Base-by-base conservation (phyloP, 2,888 invertebrate species). In the Xiphydria camelus region DNA sequence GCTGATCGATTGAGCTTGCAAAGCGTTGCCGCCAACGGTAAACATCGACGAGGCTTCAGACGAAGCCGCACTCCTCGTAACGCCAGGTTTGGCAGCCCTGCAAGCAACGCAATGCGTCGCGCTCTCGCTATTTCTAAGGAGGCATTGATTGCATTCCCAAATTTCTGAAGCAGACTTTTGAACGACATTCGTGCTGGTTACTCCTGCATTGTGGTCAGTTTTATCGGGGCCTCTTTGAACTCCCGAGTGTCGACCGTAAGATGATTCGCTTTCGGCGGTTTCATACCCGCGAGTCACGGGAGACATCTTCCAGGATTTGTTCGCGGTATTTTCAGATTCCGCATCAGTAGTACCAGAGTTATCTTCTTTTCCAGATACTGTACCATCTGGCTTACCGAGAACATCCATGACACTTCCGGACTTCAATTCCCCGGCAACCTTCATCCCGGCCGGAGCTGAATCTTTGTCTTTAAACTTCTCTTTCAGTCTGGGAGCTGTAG, bases 351-450 rank as follows among this genome's bases (percentile, higher is more conserved):
- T 63, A n/a, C n/a, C n/a, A n/a, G n/a, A n/a, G n/a, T n/a, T n/a
- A n/a, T n/a, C n/a, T n/a, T n/a, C n/a, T n/a, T n/a, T n/a, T n/a
- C n/a, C n/a, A n/a, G n/a, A n/a, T 29, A 14, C 29, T 15, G 15
- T 29, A 3, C 9, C 29, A 2, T 41, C 37, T 18, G 60, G 62
- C 41, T 67, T 68, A n/a, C 59, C 59, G 6, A 77, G 59, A 26
- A 74, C 61, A 55, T 80, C 79, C 60, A 78, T 67, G 10, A 79
- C 75, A 57, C 78, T 79, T 26, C 77, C 77, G 2, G 70, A 63
- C 51, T 75, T 77, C 15, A 78, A 60, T 57, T 75, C 60, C 57
- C 55, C 45, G 36, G 61, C 37, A 53, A 53, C 51, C 49, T 60
- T 49, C 15, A 52, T 31, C 5, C 34, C 53, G 4, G 32, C 18